Base-by-base conservation (phyloP, 2,888 invertebrate species). In the Aphidoletes aphidimyza region DNA sequence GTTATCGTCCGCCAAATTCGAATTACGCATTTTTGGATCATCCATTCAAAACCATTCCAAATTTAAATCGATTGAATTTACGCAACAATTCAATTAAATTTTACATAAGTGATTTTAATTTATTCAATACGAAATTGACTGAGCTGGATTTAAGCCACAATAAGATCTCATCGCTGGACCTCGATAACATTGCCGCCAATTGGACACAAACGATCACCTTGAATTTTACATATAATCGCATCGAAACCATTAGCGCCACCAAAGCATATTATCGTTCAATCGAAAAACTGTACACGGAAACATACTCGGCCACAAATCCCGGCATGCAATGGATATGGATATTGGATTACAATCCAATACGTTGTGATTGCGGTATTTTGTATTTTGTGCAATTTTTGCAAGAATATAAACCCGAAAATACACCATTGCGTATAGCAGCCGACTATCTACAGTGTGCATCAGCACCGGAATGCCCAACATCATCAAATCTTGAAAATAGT, bases 141-240 rank as follows among this genome's bases (percentile, higher is more conserved):
- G 90, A 89, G 26, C 89, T 97, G 83, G 93, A 95, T 88, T 90
- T 96, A 30, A 93, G 93, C 85, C 91, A 92, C 87, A 95, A 94
- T 87, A 89, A 91, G 19, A 92, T 96, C 84, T 90, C 91, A 88
- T 86, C 87, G 81, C 87, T 91, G 83, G 87, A 88, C 86, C 88
- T 88, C 54, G 86, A 86, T 45, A 90, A 91, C 86, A 86, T 92
- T 9, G 0, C 69, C 0, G 88, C 90, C 81, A 91, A 90, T 85
- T 84, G 90, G 6, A 88, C 89, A 8, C 86, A 87, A 0, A 86
- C 89, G 0, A 85, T 92, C 8, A 86, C 87, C 0, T 89, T 93
- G 0, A 91, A 93, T 86, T 88, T 94, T 6, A 90, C 90, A 0
- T 88, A 92, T 88, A 93, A 93, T 87, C 89, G 91, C 19, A 92